Conservation (phyloP, 2,797 vertebrate species). For the Ceryle rudis region DNA sequence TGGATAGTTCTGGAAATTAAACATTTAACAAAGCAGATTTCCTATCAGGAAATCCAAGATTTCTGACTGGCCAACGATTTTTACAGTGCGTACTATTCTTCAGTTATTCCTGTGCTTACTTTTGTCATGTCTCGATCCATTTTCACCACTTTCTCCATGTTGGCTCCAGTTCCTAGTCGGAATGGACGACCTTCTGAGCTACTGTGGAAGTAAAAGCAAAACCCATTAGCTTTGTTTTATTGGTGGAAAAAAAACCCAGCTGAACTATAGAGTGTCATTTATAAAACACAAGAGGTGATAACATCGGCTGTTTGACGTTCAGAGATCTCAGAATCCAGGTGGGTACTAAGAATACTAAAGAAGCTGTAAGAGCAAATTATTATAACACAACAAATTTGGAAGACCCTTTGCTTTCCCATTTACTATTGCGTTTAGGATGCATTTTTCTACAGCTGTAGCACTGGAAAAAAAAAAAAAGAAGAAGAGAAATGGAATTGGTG, state of each 20-base stretch:
- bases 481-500: neutral
- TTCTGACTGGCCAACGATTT: neutral
- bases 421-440: neutral
- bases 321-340: neutral
- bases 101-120: constrained; percentile 72
- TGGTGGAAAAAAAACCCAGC: neutral
- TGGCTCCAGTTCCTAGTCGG: constrained; percentile 95
- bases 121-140: constrained; percentile 99
- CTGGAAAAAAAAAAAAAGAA: neutral
- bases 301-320: neutral
- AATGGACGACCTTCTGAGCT: constrained; percentile 98
- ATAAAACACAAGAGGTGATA: neutral
- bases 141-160: constrained; percentile 99
- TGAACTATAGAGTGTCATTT: neutral
- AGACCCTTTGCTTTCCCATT: neutral
- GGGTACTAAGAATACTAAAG: neutral
- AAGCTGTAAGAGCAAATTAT: neutral
- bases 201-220: constrained; percentile 75
- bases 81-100: neutral
- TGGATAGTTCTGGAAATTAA: neutral
- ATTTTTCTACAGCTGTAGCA: neutral
- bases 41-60: neutral
- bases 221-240: neutral
- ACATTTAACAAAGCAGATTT: neutral
- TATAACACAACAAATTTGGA: neutral